Percentiles rank a stretch among this genome's conserved stretches.
These are phyloP conservation scores for Apostichopus japonicus DNA, from an alignment of 35 echinoderm and acorn worm species.

Conservation along the genomic window DNA sequence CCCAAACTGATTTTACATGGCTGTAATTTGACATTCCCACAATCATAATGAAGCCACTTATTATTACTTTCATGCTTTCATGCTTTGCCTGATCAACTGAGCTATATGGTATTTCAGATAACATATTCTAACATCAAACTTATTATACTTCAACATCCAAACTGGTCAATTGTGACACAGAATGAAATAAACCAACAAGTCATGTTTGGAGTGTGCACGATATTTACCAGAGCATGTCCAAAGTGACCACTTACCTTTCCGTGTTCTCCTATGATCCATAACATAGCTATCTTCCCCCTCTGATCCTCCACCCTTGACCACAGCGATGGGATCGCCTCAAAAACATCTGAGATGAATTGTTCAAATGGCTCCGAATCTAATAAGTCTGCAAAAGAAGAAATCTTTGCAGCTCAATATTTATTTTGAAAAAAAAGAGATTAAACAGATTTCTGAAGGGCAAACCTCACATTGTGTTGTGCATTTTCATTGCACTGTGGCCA, in stretches of 20 bases:
- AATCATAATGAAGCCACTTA: too few relatives aligned
- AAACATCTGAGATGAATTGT: neutral
- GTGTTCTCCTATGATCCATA: slow-evolving; percentile 82
- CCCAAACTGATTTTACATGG: too few relatives aligned
- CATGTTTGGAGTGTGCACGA: too few relatives aligned
- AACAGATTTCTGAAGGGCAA: neutral
- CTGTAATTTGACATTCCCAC: too few relatives aligned
- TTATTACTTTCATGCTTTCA: too few relatives aligned
- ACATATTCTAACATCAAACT: too few relatives aligned
- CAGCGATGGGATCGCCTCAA: slow-evolving; percentile 29
- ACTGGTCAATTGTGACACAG: too few relatives aligned
- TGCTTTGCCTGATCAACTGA: too few relatives aligned
- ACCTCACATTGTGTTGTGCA: neutral
- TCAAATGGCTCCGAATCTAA: slow-evolving; percentile 38
- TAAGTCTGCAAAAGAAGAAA: slow-evolving; percentile 18
- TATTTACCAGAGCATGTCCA: too few relatives aligned
- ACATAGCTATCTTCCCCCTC: slow-evolving; percentile 67
- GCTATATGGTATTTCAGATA: too few relatives aligned
- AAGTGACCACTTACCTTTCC: slow-evolving; percentile 43
- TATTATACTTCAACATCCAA: too few relatives aligned
- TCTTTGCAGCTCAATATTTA: neutral
- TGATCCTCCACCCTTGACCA: slow-evolving; percentile 48
- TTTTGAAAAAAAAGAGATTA: neutral
- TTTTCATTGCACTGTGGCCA: neutral
- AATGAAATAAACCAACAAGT: too few relatives aligned